Conservation (phyloP, 2,113 vertebrate species). For the Rhadina sibilatrix region DNA sequence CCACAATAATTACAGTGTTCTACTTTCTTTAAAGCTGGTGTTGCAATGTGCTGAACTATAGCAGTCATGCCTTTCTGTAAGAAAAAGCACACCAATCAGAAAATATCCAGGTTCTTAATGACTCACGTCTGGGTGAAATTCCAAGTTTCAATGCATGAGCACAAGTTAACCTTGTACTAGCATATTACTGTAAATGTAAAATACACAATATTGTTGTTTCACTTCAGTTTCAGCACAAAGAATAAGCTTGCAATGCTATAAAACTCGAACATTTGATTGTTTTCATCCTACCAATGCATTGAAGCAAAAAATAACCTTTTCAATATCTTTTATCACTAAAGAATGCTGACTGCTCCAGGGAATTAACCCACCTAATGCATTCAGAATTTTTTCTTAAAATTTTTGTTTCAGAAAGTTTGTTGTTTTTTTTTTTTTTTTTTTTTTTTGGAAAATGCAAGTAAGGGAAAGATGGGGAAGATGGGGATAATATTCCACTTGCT, state of each 20-base stretch:
- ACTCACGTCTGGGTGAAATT: not conserved
- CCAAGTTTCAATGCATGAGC: conserved; percentile 11
- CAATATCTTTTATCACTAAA: conserved; percentile 4
- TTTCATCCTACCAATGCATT: conserved; percentile 7
- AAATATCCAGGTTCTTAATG: not conserved
- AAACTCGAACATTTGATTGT: not conserved
- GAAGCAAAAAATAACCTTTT: conserved; percentile 62
- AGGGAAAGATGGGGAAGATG: not conserved
- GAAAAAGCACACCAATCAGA: not conserved
- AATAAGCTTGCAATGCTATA: conserved; percentile 45
- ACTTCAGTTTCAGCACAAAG: conserved; percentile 45
- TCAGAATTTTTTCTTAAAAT: conserved; percentile 25
- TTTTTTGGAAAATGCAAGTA: not conserved
- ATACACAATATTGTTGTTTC: not conserved
- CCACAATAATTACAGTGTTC: conserved; percentile 23
- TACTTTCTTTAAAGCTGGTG: not conserved
- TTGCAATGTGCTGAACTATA: not conserved
- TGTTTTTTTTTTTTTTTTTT: not conserved
- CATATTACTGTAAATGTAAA: conserved; percentile 40
- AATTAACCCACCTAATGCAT: conserved; percentile 41
- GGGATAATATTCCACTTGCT: not conserved
- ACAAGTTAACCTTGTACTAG: conserved; percentile 20
- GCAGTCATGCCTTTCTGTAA: not conserved
- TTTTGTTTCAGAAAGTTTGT: not conserved
- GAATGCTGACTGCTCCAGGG: conserved; percentile 12